Conservation (phyloP, 2,797 vertebrate genomes). For the Heteromormyrus szaboi region DNA sequence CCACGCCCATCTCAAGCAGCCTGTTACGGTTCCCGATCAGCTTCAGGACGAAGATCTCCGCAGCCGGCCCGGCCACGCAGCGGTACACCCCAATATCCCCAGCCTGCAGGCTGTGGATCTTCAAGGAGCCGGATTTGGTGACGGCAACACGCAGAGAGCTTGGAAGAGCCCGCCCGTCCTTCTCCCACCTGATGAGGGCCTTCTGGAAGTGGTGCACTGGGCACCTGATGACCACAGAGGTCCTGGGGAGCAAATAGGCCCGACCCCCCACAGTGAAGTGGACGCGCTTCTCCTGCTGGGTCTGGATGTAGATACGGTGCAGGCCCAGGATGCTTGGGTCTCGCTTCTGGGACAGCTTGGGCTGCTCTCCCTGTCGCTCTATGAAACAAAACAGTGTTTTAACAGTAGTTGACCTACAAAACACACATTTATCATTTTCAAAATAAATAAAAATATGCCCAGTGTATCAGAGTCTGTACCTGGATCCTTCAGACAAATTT, state of each 20-base stretch:
- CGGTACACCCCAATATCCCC: slow-evolving; percentile 70
- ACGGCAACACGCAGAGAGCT: slow-evolving; percentile 66
- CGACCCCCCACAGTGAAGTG: slow-evolving; percentile 78
- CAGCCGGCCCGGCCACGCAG: slow-evolving; percentile 68
- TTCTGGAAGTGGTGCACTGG: slow-evolving; percentile 75
- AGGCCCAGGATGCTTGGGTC: slow-evolving; percentile 63
- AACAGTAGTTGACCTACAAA: not conserved
- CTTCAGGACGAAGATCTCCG: slow-evolving; percentile 71
- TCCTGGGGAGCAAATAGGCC: slow-evolving; percentile 80
- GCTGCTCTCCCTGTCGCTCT: slow-evolving; percentile 57
- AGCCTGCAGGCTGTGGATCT: slow-evolving; percentile 66
- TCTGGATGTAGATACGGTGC: slow-evolving; percentile 80
- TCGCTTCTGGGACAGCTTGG: slow-evolving; percentile 47
- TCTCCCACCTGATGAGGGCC: slow-evolving; percentile 74
- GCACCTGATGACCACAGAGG: slow-evolving; percentile 79
- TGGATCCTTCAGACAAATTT: not conserved
- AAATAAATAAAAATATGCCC: not conserved
- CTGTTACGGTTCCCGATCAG: slow-evolving; percentile 72
- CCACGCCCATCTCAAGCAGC: slow-evolving; percentile 51
- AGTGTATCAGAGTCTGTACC: not conserved
- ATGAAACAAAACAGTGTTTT: slow-evolving; percentile 11
- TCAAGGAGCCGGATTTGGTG: slow-evolving; percentile 77
- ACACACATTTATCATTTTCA: not conserved
- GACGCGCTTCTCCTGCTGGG: slow-evolving; percentile 70
- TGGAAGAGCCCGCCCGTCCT: slow-evolving; percentile 63